Conservation (phyloP, 2,888 invertebrate species). For the Anorthoa munda region DNA sequence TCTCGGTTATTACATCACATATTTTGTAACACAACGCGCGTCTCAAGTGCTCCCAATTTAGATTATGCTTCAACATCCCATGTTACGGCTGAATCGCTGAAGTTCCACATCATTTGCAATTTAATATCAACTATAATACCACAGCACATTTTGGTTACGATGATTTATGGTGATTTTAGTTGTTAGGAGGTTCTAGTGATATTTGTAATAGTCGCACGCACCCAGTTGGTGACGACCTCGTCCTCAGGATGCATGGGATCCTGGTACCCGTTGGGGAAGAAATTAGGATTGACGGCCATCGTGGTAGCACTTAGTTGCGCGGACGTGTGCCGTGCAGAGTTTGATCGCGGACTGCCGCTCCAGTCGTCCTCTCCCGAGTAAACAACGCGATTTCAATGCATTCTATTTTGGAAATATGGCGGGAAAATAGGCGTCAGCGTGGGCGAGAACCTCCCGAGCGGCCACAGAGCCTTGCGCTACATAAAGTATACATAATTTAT, state of each 20-base stretch:
- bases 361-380: conserved; percentile 86
- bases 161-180: conserved; percentile 51
- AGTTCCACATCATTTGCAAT: conserved; percentile 60
- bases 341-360: conserved; percentile 86
- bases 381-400: conserved; percentile 89
- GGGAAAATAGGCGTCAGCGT: conserved; percentile 85
- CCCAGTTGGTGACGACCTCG: conserved; percentile 92
- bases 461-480: conserved; percentile 79
- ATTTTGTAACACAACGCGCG: conserved; percentile 85
- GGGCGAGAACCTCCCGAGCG: conserved; percentile 81
- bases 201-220: conserved; percentile 81
- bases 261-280: conserved; percentile 90
- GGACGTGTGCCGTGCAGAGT: conserved; percentile 85
- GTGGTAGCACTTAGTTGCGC: conserved; percentile 77
- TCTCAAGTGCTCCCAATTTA: conserved; percentile 84
- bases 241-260: conserved; percentile 90
- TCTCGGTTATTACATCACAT: conserved; percentile 84
- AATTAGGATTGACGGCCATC: conserved; percentile 88
- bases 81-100: conserved; percentile 52
- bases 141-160: conserved; percentile 58
- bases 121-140: conserved; percentile 53
- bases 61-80: conserved; percentile 72
- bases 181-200: conserved; percentile 52
- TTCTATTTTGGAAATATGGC: conserved; percentile 90
- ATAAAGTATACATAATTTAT: conserved; percentile 74